phyloP scores from a whole-genome alignment of 2,888 invertebrate genomes.

The Dioctria rufipes region DNA sequence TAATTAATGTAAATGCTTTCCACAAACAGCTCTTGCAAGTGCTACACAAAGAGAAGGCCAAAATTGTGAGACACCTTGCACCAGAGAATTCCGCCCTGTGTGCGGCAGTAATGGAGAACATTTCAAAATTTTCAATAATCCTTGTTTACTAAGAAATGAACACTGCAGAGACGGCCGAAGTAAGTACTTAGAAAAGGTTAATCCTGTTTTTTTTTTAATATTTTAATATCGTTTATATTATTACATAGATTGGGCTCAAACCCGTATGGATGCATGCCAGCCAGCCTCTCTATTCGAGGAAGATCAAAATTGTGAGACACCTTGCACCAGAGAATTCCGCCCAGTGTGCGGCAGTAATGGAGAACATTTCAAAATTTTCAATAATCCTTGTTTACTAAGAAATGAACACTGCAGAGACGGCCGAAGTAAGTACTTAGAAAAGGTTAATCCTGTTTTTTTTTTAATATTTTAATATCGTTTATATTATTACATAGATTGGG shows the following conservation, averaged over 20 bases:
- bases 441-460: neutral
- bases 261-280: neutral
- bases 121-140: slow-evolving; percentile 4
- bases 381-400: neutral
- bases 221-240: neutral
- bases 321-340: neutral
- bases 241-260: slow-evolving; percentile 11
- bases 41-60: neutral
- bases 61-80: slow-evolving; percentile 9
- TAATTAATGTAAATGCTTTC: too few relatives aligned
- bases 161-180: slow-evolving; percentile 8
- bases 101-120: slow-evolving; percentile 26
- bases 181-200: neutral
- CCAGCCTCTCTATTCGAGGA: neutral
- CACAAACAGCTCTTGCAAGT: too few relatives aligned
- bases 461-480: neutral
- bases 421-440: neutral
- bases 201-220: neutral
- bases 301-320: neutral
- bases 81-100: slow-evolving; percentile 16
- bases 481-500: slow-evolving; percentile 9
- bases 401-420: slow-evolving; percentile 1
- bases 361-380: neutral
- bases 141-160: slow-evolving; percentile 20
- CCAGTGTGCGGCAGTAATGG: slow-evolving; percentile 34